Base-by-base conservation (phyloP, 2,113 vertebrate species). In the Copsychus sechellarum region DNA sequence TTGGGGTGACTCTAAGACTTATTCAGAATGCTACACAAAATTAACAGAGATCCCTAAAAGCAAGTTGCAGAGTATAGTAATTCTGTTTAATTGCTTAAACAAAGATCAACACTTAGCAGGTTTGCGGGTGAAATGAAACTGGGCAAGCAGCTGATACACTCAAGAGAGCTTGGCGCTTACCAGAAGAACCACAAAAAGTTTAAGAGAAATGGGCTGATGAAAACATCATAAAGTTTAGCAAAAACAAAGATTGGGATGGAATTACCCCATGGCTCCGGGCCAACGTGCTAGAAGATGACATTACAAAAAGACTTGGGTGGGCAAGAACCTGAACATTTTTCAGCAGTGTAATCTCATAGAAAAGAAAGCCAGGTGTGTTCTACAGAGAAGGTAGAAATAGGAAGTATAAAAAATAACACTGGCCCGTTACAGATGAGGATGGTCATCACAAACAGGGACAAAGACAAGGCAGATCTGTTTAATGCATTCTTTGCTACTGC, bases 401-500 rank as follows among this genome's bases (percentile, higher is more conserved):
- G 62, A 31, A 60, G 28, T 0, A 0, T 28, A 15, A 60, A 60
- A 60, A 86, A 26, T 19, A 69, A 36, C 36, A 33, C 14, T 28
- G 33, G 12, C 14, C 8, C 45, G 28, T 45, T 53, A 33, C 38
- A 72, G 23, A 77, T 12, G 11, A 51, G 21, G 22, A 86, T 19
- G 18, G 12, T 28, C 33, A 69, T 77, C 33, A 36, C 14, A 43
- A 51, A 51, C 6, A 45, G 14, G 22, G 45, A 60, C 26, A 60
- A 33, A 36, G 62, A 43, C 45, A 45, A 60, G 33, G 28, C 38
- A 78, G 23, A 86, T 38, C 36, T 60, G 14, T 38, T 45, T 13
- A 45, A 69, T 0, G 0, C 28, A 12, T 45, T 78, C 54, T 33
- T 51, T 28, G 22, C n/a, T 0, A 0, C 19, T 13, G 10, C 42